Conservation (phyloP, 2,888 invertebrate genomes). For the Rotaria magnacalcarata region DNA sequence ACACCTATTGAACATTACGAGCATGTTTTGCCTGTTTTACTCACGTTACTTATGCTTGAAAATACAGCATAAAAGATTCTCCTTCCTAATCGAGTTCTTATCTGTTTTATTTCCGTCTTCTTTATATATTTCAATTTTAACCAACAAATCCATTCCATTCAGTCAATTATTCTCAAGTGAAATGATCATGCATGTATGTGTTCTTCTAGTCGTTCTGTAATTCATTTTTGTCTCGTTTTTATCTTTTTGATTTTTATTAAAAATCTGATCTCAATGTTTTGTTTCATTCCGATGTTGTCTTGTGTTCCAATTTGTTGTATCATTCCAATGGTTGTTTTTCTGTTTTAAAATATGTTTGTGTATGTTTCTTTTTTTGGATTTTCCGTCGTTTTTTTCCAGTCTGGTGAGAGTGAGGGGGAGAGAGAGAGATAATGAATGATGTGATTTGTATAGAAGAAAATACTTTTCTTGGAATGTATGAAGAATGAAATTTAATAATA, state of each 20-base stretch:
- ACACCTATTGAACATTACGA: constrained; percentile 34
- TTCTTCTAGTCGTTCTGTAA: background rate
- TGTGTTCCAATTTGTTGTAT: background rate
- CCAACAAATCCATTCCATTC: constrained; percentile 1
- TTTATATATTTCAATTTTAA: background rate
- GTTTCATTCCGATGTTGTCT: constrained; percentile 18
- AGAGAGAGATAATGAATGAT: background rate
- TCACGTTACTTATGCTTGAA: constrained; percentile 32
- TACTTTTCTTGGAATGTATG: background rate
- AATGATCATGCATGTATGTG: constrained; percentile 31
- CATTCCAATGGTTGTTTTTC: background rate
- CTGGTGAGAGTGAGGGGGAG: background rate
- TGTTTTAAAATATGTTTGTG: background rate
- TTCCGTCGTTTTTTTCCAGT: background rate
- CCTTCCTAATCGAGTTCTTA: background rate
- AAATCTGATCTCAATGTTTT: background rate
- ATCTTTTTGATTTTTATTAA: background rate
- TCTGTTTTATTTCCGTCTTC: background rate
- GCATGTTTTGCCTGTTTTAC: constrained; percentile 21
- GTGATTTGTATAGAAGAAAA: background rate
- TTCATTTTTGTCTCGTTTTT: background rate
- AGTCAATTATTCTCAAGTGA: constrained; percentile 28
- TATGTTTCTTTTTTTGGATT: background rate
- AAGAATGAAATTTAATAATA: constrained; percentile 48
- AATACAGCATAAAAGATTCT: background rate